Base-by-base conservation (phyloP, 2,113 vertebrate species). In the Thomomys bottae region DNA sequence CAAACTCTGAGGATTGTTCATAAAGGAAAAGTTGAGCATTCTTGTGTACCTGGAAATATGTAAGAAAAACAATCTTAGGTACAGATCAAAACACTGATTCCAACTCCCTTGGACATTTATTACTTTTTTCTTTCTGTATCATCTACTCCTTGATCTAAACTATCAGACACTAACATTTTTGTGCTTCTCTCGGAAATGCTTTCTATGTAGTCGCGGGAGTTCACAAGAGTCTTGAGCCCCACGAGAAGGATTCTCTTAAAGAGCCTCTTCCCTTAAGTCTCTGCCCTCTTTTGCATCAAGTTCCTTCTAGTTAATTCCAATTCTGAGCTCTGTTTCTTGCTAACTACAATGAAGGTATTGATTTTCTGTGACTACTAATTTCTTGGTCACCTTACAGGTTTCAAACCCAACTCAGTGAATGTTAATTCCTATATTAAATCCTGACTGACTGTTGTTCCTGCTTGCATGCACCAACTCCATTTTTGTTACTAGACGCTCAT, bases 401-500 rank as follows among this genome's bases (percentile, higher is more conserved):
- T 76, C n/a, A n/a, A n/a, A n/a, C 42, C 38, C 18, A 71, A 3
- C 26, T 64, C 42, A 45, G 14, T 42, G 34, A 90, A 81, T 9
- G 14, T 54, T 49, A 81, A 84, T 77, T 28, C 32, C 34, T 34
- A 36, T 28, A 38, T 42, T 68, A 88, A 93, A 36, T 57, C 26
- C 11, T 88, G 12, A 88, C 23, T 87, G 2, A 88, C 23, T 87
- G 2, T 75, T 92, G 32, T 87, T 77, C 64, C 72, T 6, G 1
- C 24, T 87, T 61, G 6, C 11, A 15, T 21, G 4, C 5, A 17
- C 49, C 18, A 15, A 12, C 18, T 92, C 28, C 3, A 21, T 42
- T 83, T 87, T 83, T 80, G n/a, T 87, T 81, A 66, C 15, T 59
- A 89, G 64, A 77, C 15, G 63, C 17, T 87, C 45, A 77, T 21